A percentile compares a stretch with the other conserved stretches of the same genome.
Conservation (phyloP, 1,140 invertebrate genomes). For the Camponotus pennsylvanicus region DNA sequence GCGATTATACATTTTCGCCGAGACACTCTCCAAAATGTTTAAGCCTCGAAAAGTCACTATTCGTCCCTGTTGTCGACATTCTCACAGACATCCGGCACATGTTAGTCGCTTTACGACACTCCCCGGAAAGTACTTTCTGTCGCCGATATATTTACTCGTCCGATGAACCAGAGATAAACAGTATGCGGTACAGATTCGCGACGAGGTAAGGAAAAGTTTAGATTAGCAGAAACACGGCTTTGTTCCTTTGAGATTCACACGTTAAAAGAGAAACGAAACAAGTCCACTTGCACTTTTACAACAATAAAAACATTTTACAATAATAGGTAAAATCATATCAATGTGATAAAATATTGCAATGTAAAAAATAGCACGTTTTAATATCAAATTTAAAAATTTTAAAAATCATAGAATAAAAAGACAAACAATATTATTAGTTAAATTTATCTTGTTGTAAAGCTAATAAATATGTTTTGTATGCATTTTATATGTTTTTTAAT, state of each 20-base stretch:
- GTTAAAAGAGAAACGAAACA: background rate
- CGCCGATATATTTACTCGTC: slow-evolving; percentile 40
- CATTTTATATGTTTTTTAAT: background rate
- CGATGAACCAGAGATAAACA: slow-evolving; percentile 44
- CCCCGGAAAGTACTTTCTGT: slow-evolving; percentile 37
- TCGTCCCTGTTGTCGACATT: background rate
- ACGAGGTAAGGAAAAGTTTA: slow-evolving; percentile 37
- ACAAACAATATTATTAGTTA: background rate
- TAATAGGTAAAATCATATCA: background rate
- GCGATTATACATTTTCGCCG: background rate
- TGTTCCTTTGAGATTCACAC: slow-evolving; percentile 14
- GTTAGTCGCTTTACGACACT: slow-evolving; percentile 40
- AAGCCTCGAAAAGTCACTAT: background rate
- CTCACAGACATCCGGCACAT: slow-evolving; percentile 50
- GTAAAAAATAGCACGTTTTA: background rate
- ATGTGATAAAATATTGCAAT: background rate
- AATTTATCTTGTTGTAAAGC: background rate
- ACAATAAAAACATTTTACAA: background rate
- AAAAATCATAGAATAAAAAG: slow-evolving; percentile 12
- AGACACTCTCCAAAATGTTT: background rate
- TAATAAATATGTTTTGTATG: background rate
- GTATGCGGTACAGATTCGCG: background rate
- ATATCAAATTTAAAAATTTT: background rate
- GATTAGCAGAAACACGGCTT: background rate
- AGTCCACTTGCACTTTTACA: background rate